A percentile compares a stretch with the other conserved stretches of the same genome.
Evolutionary conservation across 2,888 invertebrate genomes (phyloP).

Genomic region (Lithophane socia): DNA sequence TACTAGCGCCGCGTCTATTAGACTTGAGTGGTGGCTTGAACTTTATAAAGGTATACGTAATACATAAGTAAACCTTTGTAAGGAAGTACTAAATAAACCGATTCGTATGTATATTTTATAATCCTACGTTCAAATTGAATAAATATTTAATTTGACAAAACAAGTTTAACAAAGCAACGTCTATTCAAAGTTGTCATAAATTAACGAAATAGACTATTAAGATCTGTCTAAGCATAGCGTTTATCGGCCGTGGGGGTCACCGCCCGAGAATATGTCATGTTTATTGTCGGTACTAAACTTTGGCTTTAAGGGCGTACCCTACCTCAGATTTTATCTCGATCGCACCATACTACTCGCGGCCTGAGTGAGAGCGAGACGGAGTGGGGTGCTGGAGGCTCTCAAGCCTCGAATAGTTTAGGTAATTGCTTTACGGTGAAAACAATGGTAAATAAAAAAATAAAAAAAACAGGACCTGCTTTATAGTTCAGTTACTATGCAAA

Average conservation of each 20-base stretch:
- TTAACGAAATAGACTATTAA: constrained; percentile 10
- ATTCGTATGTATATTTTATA: background rate
- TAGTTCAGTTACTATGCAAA: no score
- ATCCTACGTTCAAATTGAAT: background rate
- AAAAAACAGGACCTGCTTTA: no score
- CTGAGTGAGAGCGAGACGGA: no score
- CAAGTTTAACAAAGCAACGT: constrained; percentile 13
- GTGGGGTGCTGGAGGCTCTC: no score
- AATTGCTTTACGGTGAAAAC: no score
- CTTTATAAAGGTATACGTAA: background rate
- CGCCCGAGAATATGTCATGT: constrained; percentile 1
- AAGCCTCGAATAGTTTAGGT: no score
- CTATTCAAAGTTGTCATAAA: constrained; percentile 8
- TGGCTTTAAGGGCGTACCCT: background rate
- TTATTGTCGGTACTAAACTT: constrained; percentile 17
- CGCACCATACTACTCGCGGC: no score
- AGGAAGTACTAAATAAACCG: no score
- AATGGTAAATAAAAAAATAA: no score
- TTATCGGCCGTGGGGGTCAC: constrained; percentile 21
- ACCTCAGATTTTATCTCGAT: no score
- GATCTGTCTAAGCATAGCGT: constrained; percentile 35
- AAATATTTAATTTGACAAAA: constrained; percentile 8
- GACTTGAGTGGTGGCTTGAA: no score
- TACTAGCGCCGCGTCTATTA: no score
- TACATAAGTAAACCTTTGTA: constrained; percentile 1